Evolutionary conservation across 2,113 vertebrate species (phyloP).

Genomic region (Nasalis larvatus): DNA sequence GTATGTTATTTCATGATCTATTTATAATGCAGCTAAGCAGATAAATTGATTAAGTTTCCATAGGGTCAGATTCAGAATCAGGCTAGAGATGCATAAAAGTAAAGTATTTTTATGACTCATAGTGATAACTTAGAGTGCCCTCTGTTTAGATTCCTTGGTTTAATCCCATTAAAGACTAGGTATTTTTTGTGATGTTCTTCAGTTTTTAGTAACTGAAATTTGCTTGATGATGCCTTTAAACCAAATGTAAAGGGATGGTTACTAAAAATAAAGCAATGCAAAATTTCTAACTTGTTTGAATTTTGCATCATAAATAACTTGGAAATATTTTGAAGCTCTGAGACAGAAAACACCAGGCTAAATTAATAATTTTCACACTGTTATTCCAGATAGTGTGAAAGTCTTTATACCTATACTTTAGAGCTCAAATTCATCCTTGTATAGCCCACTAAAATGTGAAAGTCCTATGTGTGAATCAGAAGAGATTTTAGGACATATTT

Average conservation of each 20-base stretch:
- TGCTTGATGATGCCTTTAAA: constrained; percentile 4
- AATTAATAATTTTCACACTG: constrained; percentile 42
- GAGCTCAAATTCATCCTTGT: neutral
- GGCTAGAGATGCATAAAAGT: neutral
- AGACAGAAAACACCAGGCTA: constrained; percentile 52
- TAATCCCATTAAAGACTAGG: neutral
- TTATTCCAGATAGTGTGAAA: neutral
- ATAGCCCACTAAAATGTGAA: neutral
- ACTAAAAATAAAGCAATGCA: constrained; percentile 45
- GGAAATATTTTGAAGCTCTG: constrained; percentile 39
- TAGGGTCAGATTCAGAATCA: neutral
- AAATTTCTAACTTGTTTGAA: constrained; percentile 42
- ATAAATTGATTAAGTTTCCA: neutral
- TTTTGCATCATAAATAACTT: constrained; percentile 35
- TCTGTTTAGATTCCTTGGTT: neutral
- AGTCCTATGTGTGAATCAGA: constrained; percentile 3
- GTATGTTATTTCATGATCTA: constrained; percentile 21
- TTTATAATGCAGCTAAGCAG: neutral
- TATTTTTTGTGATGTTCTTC: constrained; percentile 28
- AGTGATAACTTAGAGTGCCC: neutral
- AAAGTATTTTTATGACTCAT: neutral
- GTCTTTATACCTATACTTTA: neutral
- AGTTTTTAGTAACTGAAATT: constrained; percentile 33
- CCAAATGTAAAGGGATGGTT: neutral
- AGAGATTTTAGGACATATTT: constrained; percentile 33